Evolutionary conservation across 2,888 invertebrate species (phyloP).

Genomic region (Argyresthia goedartella): DNA sequence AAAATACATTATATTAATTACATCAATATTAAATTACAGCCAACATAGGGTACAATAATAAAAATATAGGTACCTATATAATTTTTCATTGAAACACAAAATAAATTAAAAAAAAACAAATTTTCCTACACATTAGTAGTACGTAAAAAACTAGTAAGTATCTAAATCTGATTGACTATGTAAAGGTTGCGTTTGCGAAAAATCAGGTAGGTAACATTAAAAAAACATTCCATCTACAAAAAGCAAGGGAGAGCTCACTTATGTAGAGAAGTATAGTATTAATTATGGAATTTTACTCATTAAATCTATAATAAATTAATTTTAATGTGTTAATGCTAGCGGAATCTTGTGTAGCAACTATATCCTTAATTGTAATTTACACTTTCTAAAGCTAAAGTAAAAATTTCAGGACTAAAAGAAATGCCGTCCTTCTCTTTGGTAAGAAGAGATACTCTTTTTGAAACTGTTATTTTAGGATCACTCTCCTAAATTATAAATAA

Average conservation of each 20-base stretch:
- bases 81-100: conserved; percentile 61
- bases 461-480: too few species aligned
- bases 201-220: conserved; percentile 65
- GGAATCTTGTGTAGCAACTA: conserved; percentile 22
- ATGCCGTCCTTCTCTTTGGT: too few species aligned
- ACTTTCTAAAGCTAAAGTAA: too few species aligned
- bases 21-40: conserved; percentile 71
- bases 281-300: conserved; percentile 65
- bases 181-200: conserved; percentile 50
- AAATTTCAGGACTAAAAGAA: too few species aligned
- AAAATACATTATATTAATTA: conserved; percentile 72
- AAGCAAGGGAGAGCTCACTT: conserved; percentile 63
- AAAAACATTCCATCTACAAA: conserved; percentile 56
- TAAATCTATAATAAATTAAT: conserved; percentile 58
- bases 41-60: conserved; percentile 70
- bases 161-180: conserved; percentile 66
- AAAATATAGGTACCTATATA: conserved; percentile 71
- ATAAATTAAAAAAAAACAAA: conserved; percentile 66
- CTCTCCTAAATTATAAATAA: too few species aligned
- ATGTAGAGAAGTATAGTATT: conserved; percentile 36
- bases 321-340: conserved; percentile 42
- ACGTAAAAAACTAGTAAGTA: conserved; percentile 30
- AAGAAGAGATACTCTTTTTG: too few species aligned
- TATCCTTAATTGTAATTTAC: too few species aligned
- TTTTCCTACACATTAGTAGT: conserved; percentile 53